These are phyloP conservation scores for Rafetus swinhoei DNA, from an alignment of 2,113 vertebrate genomes.

Conservation along the genomic window DNA sequence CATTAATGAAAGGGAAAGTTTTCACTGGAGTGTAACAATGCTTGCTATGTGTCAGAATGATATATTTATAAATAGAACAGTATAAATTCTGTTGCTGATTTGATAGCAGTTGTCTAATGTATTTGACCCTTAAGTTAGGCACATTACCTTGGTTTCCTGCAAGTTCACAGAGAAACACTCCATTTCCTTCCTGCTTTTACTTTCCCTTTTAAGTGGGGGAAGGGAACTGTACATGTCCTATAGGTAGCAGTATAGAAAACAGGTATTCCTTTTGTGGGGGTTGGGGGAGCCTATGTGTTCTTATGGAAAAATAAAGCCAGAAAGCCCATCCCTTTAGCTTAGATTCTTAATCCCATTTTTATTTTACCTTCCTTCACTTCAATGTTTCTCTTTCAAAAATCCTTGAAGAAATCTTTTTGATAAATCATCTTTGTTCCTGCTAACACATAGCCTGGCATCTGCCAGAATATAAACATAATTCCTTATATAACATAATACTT, in stretches of 20 bases:
- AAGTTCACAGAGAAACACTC: neutral
- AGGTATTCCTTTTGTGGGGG: neutral
- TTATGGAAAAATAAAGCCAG: neutral
- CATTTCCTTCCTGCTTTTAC: slow-evolving; percentile 28
- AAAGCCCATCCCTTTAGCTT: neutral
- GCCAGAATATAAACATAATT: slow-evolving; percentile 12
- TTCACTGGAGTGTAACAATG: neutral
- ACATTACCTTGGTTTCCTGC: neutral
- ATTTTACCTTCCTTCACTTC: neutral
- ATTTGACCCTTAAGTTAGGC: neutral
- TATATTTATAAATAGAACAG: neutral
- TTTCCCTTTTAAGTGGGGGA: neutral
- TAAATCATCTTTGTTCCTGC: neutral
- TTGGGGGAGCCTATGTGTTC: neutral
- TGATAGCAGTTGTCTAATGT: neutral
- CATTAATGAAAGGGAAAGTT: neutral
- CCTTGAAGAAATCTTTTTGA: neutral
- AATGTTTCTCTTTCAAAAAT: neutral
- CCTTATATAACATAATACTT: slow-evolving; percentile 19
- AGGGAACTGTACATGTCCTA: neutral
- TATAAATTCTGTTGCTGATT: neutral
- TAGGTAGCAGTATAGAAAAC: slow-evolving; percentile 1
- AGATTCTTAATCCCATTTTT: neutral
- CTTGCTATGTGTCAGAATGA: neutral
- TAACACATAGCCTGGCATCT: neutral